These are phyloP conservation scores for Papilio glaucus DNA, from an alignment of 1,140 invertebrate species.

Conservation along the genomic window DNA sequence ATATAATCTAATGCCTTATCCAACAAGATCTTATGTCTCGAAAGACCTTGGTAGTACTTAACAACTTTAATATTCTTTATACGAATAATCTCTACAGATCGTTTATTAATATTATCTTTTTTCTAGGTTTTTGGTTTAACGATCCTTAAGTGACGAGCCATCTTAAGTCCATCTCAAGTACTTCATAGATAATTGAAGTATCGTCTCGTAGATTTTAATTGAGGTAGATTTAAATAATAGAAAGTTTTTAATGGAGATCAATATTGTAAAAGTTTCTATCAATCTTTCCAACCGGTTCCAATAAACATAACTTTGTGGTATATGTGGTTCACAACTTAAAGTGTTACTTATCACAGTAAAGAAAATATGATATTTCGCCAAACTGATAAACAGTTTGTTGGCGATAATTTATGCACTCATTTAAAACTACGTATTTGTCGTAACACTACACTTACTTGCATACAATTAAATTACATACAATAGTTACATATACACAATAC, in stretches of 20 bases:
- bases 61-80: neutral
- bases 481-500: too few species aligned
- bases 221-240: neutral
- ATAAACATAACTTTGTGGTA: too few species aligned
- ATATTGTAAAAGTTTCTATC: too few species aligned
- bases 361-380: too few species aligned
- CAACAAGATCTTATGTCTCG: neutral
- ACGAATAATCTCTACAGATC: neutral
- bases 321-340: too few species aligned
- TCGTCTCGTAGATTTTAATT: neutral
- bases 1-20: neutral
- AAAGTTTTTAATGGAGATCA: neutral
- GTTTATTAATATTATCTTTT: neutral
- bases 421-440: too few species aligned
- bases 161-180: neutral
- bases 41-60: neutral
- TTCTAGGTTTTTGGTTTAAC: neutral
- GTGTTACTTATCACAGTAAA: too few species aligned
- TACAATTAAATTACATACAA: too few species aligned
- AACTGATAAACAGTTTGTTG: too few species aligned
- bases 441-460: too few species aligned
- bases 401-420: too few species aligned
- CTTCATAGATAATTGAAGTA: neutral
- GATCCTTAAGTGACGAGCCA: neutral
- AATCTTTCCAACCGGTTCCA: too few species aligned